Base-by-base conservation (phyloP, 2,888 invertebrate species). In the Agonopterix arenella region DNA sequence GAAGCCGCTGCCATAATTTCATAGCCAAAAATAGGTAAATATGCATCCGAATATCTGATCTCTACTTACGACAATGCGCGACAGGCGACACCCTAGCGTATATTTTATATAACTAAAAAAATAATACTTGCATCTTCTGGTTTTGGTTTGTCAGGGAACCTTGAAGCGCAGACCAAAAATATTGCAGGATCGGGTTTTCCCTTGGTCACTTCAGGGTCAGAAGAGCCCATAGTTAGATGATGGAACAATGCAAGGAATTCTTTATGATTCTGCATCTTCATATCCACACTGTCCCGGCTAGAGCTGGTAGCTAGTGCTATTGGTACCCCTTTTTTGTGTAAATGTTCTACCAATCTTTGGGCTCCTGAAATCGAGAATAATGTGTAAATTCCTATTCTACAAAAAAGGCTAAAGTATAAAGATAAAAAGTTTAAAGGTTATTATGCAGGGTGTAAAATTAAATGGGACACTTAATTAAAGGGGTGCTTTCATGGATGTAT, bases 101-200 rank as follows among this genome's bases (percentile, higher is more conserved):
- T n/a, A n/a, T n/a, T n/a, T n/a, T n/a, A n/a, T n/a, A n/a, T n/a
- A n/a, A 13, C 13, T 13, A 13, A 13, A 13, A 18, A 18, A 7
- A 28, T 5, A 28, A 28, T 28, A 28, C 28, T 28, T 73, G 91
- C 91, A 71, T 91, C 69, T 67, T 90, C 89, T 10, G 93, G 90
- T n/a, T 81, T 74, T 1, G 94, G 93, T 58, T 90, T 88, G 51
- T 93, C 92, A 2, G 88, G 73, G 76, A 97, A 97, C 45, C 96
- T 88, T 36, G 89, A 86, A 0, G 95, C 95, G 66, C 94, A 93
- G 8, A 96, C 91, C 18, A 94, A 76, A 73, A 96, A 98, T 64
- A 96, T 95, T 66, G 96, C 95, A 0, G 98, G 98, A 44, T 93
- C 92, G 7, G 98, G 98, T 84, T 98, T 98, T 2, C 97, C 96